Evolutionary conservation across 2,797 vertebrate species (phyloP), one percentile per base, ranked within the genome.

Genomic region (Acanthurus tractus): DNA sequence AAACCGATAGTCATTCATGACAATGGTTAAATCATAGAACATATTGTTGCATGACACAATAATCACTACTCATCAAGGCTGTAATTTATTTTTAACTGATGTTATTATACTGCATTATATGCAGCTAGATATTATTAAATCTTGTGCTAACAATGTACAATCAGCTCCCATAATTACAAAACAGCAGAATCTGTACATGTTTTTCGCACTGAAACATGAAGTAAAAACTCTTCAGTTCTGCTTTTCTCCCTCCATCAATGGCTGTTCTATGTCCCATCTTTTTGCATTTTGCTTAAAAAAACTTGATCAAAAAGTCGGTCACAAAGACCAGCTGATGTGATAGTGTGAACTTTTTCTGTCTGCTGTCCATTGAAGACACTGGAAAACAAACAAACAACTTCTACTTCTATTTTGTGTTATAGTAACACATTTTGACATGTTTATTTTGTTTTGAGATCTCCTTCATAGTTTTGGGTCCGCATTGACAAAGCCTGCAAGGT

Each of bases 101-200:
- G 3, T 66, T 54, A 55, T 48, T 55, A 53, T 18, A 63, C 15
- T 44, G 22, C 14, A 46, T 55, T 54, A 68, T 53, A 14, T 18
- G 2, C 38, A 6, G 17, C 9, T 45, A 8, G 25, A 48, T 38
- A 61, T 54, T 20, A 48, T 53, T 45, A 56, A 50, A 75, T 63
- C 25, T 58, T 55, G 12, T 45, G 13, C 11, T 8, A 63, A 76
- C n/a, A 53, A 74, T 22, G 53, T 22, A 52, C 36, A 63, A 42
- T 2, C 14, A 18, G 17, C n/a, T 63, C 48, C 10, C 22, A 48
- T 20, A 29, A 65, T 38, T 20, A 66, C 38, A 42, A 15, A 44
- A 61, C 17, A 20, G 3, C 45, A 25, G 3, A 59, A 74, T 50
- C n/a, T 46, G 64, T 29, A 10, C 29, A 63, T n/a, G 9, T 29